Base-by-base conservation (phyloP, 2,113 vertebrate species). In the Callipepla squamata region DNA sequence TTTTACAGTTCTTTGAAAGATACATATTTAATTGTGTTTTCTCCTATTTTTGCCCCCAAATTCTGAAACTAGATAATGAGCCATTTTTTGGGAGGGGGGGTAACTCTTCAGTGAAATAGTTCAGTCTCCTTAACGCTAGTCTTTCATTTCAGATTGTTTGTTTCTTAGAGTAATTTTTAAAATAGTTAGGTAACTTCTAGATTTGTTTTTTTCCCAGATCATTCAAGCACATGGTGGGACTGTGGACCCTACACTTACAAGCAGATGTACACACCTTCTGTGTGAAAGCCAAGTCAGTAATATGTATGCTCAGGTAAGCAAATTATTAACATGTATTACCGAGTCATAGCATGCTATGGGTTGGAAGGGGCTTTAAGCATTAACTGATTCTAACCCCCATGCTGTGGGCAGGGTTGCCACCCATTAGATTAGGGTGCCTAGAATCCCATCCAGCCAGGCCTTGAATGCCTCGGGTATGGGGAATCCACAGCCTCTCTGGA, bases 211-310 rank as follows among this genome's bases (percentile, higher is more conserved):
- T 81, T 59, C 16, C 30, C 94, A 99, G 99, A 98, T 99, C 53
- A 99, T 99, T 96, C 99, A 99, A 96, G 97, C 97, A 1, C 99
- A 99, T 9, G 99, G 99, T 14, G 99, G 99, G 6, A 93, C 98
- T 16, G 98, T 99, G 59, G 99, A 99, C 85, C 97, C 98, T 34
- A 97, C 98, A 1, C 94, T 99, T 57, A 99, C 98, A 7, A 97
- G 96, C 92, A 98, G 99, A 25, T 99, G 99, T 93, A 99, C 99
- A 7, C 99, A 99, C 95, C 98, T 99, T 53, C 98, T 99, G 28
- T 99, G 99, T 94, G 99, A 99, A 97, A 99, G 99, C 94, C 99
- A 99, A 95, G 99, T 99, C 97, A 99, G 99, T 96, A 98, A 98
- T 90, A 98, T 98, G 98, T 99, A 99, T 75, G 97, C 99, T 36